Conservation (phyloP, 1,140 invertebrate species). For the Cydia amplana region DNA sequence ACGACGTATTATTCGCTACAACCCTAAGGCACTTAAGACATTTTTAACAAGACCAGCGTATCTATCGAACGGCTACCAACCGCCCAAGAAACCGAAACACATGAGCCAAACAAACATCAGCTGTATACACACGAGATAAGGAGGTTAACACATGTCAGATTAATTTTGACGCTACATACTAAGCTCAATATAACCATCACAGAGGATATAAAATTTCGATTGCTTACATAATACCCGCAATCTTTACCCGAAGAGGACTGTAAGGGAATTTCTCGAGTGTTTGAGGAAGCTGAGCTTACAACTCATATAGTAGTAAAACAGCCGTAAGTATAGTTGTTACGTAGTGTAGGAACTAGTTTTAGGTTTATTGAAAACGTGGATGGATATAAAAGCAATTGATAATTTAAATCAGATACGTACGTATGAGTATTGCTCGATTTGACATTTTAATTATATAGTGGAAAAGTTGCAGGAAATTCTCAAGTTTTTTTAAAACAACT, state of each 20-base stretch:
- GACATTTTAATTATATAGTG: no score
- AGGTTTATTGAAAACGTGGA: no score
- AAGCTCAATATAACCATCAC: constrained; percentile 26
- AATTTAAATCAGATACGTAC: no score
- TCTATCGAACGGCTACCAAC: constrained; percentile 17
- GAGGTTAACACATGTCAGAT: constrained; percentile 9
- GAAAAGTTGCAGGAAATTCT: no score
- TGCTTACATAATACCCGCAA: constrained; percentile 30
- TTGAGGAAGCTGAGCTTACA: constrained; percentile 20
- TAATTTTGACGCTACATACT: neutral
- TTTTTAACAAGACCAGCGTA: neutral
- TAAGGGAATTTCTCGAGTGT: constrained; percentile 15
- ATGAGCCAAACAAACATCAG: neutral
- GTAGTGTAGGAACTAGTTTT: no score
- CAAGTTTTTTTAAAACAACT: no score
- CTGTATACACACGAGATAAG: neutral
- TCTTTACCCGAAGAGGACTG: constrained; percentile 20
- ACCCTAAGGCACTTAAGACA: neutral
- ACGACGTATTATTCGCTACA: neutral
- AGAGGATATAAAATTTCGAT: constrained; percentile 29
- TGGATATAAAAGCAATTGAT: no score
- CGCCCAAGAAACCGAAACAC: neutral
- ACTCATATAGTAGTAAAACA: neutral
- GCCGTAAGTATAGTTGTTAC: neutral
- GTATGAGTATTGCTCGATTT: no score